Conservation (phyloP, 2,888 invertebrate species). For the Chrysodeixis includens region DNA sequence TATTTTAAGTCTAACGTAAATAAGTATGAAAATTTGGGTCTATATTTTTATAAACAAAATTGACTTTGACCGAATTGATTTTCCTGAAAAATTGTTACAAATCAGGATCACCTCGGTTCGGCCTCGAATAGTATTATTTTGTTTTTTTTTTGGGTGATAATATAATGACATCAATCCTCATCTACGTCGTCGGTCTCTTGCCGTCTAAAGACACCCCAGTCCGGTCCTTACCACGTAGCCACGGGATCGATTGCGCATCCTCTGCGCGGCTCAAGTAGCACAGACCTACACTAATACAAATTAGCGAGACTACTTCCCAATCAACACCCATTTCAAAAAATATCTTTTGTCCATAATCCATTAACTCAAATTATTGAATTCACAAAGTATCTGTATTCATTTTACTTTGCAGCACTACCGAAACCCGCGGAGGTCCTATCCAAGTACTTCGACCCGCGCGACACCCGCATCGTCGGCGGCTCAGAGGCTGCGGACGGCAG, state of each 20-base stretch:
- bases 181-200: too few species aligned
- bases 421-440: constrained; percentile 64
- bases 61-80: neutral
- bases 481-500: neutral
- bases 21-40: neutral
- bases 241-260: too few species aligned
- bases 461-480: constrained; percentile 3
- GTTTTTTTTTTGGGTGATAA: too few species aligned
- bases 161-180: too few species aligned
- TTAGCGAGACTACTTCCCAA: neutral
- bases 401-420: constrained; percentile 66
- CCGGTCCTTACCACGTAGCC: too few species aligned
- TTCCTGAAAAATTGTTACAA: too few species aligned
- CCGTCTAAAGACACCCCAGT: too few species aligned
- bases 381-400: neutral
- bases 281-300: too few species aligned
- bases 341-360: neutral
- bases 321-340: too few species aligned
- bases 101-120: too few species aligned
- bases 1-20: neutral
- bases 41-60: neutral
- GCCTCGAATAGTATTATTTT: too few species aligned
- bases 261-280: too few species aligned
- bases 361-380: neutral
- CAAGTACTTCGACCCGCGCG: constrained; percentile 50